Base-by-base conservation (phyloP, 2,113 vertebrate species). In the Mungos mungo region DNA sequence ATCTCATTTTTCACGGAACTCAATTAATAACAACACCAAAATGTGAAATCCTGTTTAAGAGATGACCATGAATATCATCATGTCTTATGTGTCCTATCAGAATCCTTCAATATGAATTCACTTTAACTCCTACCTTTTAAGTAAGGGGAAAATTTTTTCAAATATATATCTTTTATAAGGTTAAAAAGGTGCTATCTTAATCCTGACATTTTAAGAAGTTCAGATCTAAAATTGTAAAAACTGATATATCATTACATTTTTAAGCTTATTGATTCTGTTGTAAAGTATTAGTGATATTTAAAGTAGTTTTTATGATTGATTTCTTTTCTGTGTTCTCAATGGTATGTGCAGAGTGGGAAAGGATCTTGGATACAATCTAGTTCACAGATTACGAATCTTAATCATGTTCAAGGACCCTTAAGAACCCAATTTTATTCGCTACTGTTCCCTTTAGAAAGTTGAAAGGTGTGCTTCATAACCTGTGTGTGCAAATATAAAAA, bases 251-350 rank as follows among this genome's bases (percentile, higher is more conserved):
- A 45, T 77, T 72, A 54, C 63, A 38, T 54, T 54, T 85, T 79
- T 52, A 80, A 89, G 85, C 47, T 68, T 83, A 47, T 10, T 80
- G 47, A 31, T 52, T 90, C 11, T 89, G 1, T 27, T 45, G 27
- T 65, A 52, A 94, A 90, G 19, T 65, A 72, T 80, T 94, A 57
- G 35, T 94, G 54, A n/a, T 66, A 72, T 80, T 96, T 41, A 27
- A 41, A 71, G 15, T 31, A 41, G 65, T 52, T 7, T 86, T 12
- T 71, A 1, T 60, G 33, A 68, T 76, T 54, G 79, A 52, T 81
- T 83, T 83, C 19, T 68, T 86, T 66, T 35, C 31, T 16, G 13
- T 66, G 54, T 95, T 88, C 83, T 71, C 66, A 66, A 23, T 63
- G 71, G 10, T 69, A 50, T 77, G 54, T 83, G 47, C 23, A 65